phyloP scores from a whole-genome alignment of 2,113 vertebrate species.

The Rattus rattus region DNA sequence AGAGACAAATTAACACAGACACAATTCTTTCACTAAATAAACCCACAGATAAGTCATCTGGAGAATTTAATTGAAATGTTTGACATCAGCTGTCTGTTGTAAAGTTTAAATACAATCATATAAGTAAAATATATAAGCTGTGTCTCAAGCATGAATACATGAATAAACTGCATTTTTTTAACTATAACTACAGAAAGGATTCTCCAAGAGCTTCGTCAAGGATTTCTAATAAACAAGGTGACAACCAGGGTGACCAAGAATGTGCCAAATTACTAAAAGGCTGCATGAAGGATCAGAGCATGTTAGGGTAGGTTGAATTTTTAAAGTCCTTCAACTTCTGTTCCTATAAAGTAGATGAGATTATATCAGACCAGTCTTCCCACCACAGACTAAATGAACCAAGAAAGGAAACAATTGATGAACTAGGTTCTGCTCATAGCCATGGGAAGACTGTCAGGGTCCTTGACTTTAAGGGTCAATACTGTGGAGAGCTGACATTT shows the following conservation, averaged over 20 bases:
- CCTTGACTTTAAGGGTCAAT: background rate
- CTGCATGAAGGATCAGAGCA: background rate
- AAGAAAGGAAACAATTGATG: background rate
- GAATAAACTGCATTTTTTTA: background rate
- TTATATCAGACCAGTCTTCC: background rate
- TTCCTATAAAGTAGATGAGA: background rate
- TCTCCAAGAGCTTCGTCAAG: background rate
- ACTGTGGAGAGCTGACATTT: background rate
- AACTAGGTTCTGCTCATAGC: background rate
- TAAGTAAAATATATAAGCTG: background rate
- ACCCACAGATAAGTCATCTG: background rate
- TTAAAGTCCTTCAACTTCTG: background rate
- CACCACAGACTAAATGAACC: background rate
- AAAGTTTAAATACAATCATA: conserved; percentile 12
- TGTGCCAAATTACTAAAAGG: background rate
- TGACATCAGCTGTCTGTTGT: background rate
- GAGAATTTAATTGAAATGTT: background rate
- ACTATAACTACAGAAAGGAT: background rate
- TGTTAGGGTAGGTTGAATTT: background rate
- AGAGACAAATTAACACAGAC: background rate
- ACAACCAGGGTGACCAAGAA: background rate
- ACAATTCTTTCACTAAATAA: background rate
- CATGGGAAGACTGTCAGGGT: background rate
- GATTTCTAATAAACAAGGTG: background rate
- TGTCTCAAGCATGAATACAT: background rate